Conservation (phyloP, 1,140 invertebrate genomes). For the Chionoecetes opilio region DNA sequence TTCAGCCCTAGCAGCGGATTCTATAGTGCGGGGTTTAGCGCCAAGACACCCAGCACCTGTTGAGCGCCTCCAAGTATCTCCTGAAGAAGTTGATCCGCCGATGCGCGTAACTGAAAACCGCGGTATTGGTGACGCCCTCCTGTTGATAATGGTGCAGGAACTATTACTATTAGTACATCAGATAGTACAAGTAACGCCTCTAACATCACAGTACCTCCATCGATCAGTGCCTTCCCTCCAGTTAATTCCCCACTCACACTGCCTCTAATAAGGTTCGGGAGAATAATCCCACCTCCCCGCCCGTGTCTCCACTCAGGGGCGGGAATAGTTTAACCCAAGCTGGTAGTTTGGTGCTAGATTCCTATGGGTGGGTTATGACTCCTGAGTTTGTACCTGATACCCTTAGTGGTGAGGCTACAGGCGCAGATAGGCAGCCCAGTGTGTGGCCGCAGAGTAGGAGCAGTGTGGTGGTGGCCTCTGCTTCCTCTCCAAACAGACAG, state of each 20-base stretch:
- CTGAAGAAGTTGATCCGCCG: neutral
- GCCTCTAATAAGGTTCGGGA: neutral
- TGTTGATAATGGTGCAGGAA: neutral
- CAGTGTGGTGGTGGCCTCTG: neutral
- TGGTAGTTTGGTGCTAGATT: neutral
- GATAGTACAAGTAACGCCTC: neutral
- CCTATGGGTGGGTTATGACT: conserved; percentile 61
- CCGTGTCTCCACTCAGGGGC: neutral
- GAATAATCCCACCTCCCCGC: conserved; percentile 31
- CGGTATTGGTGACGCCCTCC: neutral
- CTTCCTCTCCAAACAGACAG: neutral
- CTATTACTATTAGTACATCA: neutral
- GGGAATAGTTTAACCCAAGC: neutral
- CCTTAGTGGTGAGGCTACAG: neutral
- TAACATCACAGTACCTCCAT: neutral
- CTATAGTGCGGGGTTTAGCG: neutral
- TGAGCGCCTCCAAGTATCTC: neutral
- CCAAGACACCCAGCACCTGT: neutral
- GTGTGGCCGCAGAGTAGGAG: conserved; percentile 45
- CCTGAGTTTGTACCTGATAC: conserved; percentile 69
- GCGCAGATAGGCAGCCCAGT: neutral
- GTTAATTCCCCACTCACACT: neutral
- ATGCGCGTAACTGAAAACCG: neutral
- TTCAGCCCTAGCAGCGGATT: conserved; percentile 50
- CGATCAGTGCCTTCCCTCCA: neutral